Conservation (phyloP, 2,888 invertebrate genomes). For the Lasioglossum lativentre region DNA sequence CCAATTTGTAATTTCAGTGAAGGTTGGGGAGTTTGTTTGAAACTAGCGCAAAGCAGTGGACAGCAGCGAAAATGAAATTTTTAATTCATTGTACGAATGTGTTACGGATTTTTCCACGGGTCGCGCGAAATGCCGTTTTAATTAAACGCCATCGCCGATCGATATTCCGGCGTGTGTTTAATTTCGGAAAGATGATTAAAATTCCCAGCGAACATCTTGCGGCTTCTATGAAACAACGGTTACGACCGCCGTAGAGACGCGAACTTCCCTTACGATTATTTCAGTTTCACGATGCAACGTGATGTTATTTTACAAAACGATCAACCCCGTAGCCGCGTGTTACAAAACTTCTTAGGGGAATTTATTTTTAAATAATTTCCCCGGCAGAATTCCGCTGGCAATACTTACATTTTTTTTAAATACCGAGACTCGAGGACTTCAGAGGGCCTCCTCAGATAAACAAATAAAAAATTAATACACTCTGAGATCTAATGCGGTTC, state of each 20-base stretch:
- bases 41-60: not conserved
- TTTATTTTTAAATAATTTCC: not conserved
- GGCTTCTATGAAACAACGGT: constrained; percentile 1
- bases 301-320: constrained; percentile 11
- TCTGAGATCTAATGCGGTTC: not conserved
- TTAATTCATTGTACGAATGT: not conserved
- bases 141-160: not conserved
- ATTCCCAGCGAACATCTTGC: not conserved
- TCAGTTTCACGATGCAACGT: not conserved
- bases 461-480: not conserved
- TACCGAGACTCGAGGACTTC: not conserved
- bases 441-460: not conserved
- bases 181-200: constrained; percentile 3
- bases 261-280: constrained; percentile 10
- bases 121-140: not conserved
- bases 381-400: constrained; percentile 21
- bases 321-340: not conserved
- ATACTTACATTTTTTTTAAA: constrained; percentile 22
- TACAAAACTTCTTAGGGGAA: constrained; percentile 16
- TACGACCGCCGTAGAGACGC: not conserved
- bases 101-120: not conserved
- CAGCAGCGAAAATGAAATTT: constrained; percentile 5
- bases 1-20: constrained; percentile 17
- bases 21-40: not conserved
- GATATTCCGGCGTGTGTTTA: not conserved